Conservation (phyloP, 1,140 invertebrate species). For the Drosophila nikananu region DNA sequence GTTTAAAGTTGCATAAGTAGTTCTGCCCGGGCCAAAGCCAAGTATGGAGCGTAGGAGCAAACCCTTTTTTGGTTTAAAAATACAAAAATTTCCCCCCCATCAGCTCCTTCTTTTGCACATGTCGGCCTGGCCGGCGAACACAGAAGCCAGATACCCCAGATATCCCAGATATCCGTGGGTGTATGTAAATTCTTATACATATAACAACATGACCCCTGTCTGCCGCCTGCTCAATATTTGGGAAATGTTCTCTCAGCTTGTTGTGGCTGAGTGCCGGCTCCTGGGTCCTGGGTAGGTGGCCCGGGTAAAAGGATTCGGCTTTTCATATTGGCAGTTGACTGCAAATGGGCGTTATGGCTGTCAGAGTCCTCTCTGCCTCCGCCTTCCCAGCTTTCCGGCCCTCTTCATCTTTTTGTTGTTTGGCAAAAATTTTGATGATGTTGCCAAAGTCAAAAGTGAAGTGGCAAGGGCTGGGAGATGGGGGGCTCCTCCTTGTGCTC, state of each 20-base stretch:
- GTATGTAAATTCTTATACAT: slow-evolving; percentile 76
- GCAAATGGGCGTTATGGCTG: slow-evolving; percentile 80
- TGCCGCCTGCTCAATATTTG: slow-evolving; percentile 66
- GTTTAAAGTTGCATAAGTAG: slow-evolving; percentile 69
- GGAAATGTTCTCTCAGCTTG: slow-evolving; percentile 46
- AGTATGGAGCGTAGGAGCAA: slow-evolving; percentile 28
- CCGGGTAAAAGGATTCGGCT: slow-evolving; percentile 54
- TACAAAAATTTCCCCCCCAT: slow-evolving; percentile 37
- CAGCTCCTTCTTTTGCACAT: slow-evolving; percentile 55
- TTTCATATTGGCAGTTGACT: slow-evolving; percentile 83
- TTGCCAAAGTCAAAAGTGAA: slow-evolving; percentile 71
- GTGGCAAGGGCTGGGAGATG: slow-evolving; percentile 2
- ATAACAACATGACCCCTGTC: slow-evolving; percentile 66
- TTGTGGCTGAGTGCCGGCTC: slow-evolving; percentile 35
- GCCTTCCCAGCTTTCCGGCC: neutral
- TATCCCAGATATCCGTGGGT: slow-evolving; percentile 52
- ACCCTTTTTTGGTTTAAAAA: slow-evolving; percentile 52
- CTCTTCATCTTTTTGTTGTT: slow-evolving; percentile 68
- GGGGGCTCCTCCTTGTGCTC: neutral
- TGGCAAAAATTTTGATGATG: slow-evolving; percentile 80
- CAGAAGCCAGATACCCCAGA: slow-evolving; percentile 54
- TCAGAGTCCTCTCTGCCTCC: slow-evolving; percentile 26
- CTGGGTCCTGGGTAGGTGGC: slow-evolving; percentile 18
- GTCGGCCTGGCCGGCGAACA: slow-evolving; percentile 68
- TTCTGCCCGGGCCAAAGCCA: slow-evolving; percentile 26